Evolutionary conservation across 1,140 invertebrate species (phyloP).

Genomic region (Papilio machaon): DNA sequence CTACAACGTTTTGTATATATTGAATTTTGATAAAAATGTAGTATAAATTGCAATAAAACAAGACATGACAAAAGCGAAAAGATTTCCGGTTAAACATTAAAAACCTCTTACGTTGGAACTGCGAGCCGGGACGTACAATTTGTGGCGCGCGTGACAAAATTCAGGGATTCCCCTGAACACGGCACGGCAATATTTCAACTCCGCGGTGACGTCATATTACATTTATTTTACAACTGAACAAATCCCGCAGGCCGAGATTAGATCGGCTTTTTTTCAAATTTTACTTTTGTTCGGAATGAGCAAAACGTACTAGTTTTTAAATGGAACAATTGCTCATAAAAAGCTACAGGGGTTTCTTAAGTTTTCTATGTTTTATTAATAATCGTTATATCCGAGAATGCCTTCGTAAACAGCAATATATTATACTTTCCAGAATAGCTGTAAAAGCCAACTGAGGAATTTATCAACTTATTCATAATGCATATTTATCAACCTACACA

Average conservation of each 20-base stretch:
- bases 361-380: neutral
- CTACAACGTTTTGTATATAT: neutral
- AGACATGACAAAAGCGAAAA: conserved; percentile 18
- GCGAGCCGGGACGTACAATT: conserved; percentile 49
- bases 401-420: neutral
- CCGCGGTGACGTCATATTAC: conserved; percentile 51
- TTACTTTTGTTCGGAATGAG: neutral
- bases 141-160: conserved; percentile 55
- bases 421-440: neutral
- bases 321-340: neutral
- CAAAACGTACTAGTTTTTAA: neutral
- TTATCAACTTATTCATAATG: neutral
- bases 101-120: conserved; percentile 38
- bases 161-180: conserved; percentile 47
- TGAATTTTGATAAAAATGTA: neutral
- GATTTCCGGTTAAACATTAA: conserved; percentile 23
- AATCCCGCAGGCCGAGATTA: conserved; percentile 12
- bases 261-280: neutral
- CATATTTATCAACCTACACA: too few relatives aligned
- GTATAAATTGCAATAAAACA: conserved; percentile 7
- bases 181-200: conserved; percentile 54
- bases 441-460: neutral
- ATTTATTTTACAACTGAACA: conserved; percentile 41
- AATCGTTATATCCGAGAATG: neutral
- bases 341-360: neutral